These are phyloP conservation scores for Micromussa lordhowensis DNA, from an alignment of 92 coral and sea anemone genomes.

Conservation along the genomic window DNA sequence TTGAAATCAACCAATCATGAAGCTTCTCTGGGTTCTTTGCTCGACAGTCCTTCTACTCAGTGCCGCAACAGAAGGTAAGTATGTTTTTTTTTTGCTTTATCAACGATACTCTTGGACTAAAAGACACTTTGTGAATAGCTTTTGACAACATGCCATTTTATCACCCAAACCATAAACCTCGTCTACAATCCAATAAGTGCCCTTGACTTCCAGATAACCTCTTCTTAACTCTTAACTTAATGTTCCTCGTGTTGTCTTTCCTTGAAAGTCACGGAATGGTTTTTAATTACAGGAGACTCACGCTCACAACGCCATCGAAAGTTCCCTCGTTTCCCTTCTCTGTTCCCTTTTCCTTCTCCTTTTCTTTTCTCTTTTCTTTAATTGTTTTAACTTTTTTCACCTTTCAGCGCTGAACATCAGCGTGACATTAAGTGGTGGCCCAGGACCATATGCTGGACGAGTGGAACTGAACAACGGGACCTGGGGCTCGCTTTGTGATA, in stretches of 20 bases:
- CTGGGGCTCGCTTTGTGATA: conserved; percentile 71
- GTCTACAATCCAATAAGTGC: background rate
- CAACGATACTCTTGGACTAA: background rate
- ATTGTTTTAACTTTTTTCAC: background rate
- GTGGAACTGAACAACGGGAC: conserved; percentile 64
- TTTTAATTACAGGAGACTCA: background rate
- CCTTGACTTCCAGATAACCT: background rate
- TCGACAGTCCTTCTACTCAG: background rate
- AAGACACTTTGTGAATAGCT: background rate
- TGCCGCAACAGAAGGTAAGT: conserved; percentile 22
- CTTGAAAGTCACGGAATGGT: background rate
- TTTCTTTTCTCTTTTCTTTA: background rate
- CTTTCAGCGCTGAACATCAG: conserved; percentile 13
- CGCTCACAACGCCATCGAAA: too few relatives aligned
- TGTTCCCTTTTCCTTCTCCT: too few relatives aligned
- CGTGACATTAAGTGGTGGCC: conserved; percentile 14
- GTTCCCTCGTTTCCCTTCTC: too few relatives aligned
- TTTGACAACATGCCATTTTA: background rate
- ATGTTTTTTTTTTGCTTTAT: background rate
- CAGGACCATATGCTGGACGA: conserved; percentile 56
- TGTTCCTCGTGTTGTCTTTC: background rate
- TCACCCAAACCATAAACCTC: background rate
- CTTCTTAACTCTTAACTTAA: background rate
- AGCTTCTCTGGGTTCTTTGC: background rate
- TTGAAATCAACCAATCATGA: background rate